Evolutionary conservation across 1,140 invertebrate species (phyloP), one percentile per base, ranked within the genome.

Genomic region (Achroia grisella): DNA sequence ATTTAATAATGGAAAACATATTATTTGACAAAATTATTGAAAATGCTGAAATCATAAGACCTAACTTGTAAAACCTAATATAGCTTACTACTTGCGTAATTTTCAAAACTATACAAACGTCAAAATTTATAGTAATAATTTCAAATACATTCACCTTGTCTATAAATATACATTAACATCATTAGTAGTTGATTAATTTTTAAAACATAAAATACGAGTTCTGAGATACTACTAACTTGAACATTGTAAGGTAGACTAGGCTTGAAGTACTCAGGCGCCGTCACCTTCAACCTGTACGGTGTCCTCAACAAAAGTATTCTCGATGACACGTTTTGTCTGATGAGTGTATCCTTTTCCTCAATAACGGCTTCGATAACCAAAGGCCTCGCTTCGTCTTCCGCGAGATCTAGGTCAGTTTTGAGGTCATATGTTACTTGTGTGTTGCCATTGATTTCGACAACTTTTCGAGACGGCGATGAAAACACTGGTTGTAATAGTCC

Each of bases 211-310:
- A 23, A 2, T 23, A 6, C 6, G 6, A n/a, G n/a, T n/a, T n/a
- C n/a, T n/a, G n/a, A n/a, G n/a, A n/a, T n/a, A n/a, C n/a, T 35
- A 88, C 88, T 88, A 86, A 96, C 93, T 76, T 92, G 93, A 42
- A 93, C 91, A 32, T 88, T 92, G 67, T 96, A 97, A 44, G 91
- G 91, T 33, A 98, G 87, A 5, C 92, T 94, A 1, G 95, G 94
- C 71, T 97, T 97, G 77, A 95, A 98, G 55, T 91, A 93, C 43
- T 93, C 90, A 2, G 95, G 89, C 1, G 93, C 93, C 58, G 95
- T 91, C 34, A 94, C 89, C 35, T 96, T 88, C 73, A 98, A 88
- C 60, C 92, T 92, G 61, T 97, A 95, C 17, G 93, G 91, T 56
- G 95, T 91, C 48, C 92, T 90, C 68, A 97, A 91, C 1, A 97